Conservation (phyloP, 2,888 invertebrate species). For the Andricus curvator region DNA sequence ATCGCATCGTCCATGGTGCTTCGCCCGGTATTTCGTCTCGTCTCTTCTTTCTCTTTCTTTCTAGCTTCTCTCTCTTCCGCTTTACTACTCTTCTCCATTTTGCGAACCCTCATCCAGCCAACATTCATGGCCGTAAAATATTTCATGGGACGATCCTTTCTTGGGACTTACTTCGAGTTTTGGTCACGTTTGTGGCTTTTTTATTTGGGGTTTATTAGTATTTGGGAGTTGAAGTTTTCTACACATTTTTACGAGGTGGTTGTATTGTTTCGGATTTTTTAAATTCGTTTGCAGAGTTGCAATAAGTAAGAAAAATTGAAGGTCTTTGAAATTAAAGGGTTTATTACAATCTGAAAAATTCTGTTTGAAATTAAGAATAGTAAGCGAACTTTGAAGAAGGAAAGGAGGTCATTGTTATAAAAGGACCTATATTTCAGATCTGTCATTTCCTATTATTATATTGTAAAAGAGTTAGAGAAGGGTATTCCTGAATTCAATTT, state of each 20-base stretch:
- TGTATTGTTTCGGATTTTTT: neutral
- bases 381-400: too few relatives aligned
- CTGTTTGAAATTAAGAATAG: too few relatives aligned
- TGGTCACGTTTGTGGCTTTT: neutral
- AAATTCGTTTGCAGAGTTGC: neutral
- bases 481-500: neutral
- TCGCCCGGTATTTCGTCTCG: slow-evolving; percentile 56
- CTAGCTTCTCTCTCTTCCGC: slow-evolving; percentile 44
- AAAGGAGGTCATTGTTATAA: too few relatives aligned
- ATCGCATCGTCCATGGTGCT: slow-evolving; percentile 56
- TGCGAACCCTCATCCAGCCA: slow-evolving; percentile 29
- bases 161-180: slow-evolving; percentile 9
- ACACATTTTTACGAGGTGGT: neutral
- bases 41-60: slow-evolving; percentile 43
- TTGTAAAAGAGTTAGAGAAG: neutral
- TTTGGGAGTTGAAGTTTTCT: neutral
- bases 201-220: neutral
- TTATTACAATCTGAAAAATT: too few relatives aligned
- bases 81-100: slow-evolving; percentile 42
- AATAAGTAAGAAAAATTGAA: too few relatives aligned
- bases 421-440: too few relatives aligned
- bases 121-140: slow-evolving; percentile 33
- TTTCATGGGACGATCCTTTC: slow-evolving; percentile 23
- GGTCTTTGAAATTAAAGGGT: too few relatives aligned
- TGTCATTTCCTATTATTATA: too few relatives aligned